phyloP scores from a whole-genome alignment of 2,113 vertebrate species.

The Genyomyrus donnyi region DNA sequence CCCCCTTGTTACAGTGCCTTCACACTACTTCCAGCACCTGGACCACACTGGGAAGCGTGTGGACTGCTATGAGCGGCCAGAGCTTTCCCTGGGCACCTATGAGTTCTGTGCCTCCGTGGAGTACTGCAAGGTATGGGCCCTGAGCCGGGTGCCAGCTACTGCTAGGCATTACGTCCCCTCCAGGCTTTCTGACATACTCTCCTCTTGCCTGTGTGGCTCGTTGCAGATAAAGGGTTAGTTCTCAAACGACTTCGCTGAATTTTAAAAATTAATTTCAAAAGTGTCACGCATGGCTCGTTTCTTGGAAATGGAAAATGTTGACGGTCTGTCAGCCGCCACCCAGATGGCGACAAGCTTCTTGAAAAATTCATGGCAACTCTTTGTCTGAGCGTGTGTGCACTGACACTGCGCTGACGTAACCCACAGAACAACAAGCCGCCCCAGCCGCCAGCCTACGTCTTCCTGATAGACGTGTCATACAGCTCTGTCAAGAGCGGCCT shows the following conservation, averaged over 20 bases:
- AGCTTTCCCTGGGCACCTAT: constrained; percentile 89
- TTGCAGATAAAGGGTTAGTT: not conserved
- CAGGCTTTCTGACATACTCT: not conserved
- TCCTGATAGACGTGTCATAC: constrained; percentile 97
- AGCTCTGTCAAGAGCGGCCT: constrained; percentile 91
- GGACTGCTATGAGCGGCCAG: constrained; percentile 89
- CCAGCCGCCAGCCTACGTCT: constrained; percentile 90
- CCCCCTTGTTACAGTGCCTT: constrained; percentile 65
- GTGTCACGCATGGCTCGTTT: not conserved
- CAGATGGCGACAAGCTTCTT: not conserved
- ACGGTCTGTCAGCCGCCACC: not conserved
- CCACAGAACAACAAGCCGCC: constrained; percentile 92
- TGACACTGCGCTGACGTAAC: not conserved
- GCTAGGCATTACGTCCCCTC: not conserved
- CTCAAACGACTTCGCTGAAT: not conserved
- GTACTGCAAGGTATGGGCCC: constrained; percentile 83
- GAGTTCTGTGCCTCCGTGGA: constrained; percentile 93
- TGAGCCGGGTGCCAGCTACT: not conserved
- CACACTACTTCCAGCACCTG: constrained; percentile 97
- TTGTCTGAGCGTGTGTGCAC: not conserved
- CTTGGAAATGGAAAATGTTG: not conserved
- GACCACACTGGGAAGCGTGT: constrained; percentile 95
- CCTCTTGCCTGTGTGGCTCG: not conserved
- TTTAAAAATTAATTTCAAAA: not conserved
- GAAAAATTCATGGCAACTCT: not conserved